Percentiles rank a stretch among this genome's conserved stretches.
These are phyloP conservation scores for Silvanus unidentatus DNA, from an alignment of 2,888 invertebrate genomes.

Conservation along the genomic window DNA sequence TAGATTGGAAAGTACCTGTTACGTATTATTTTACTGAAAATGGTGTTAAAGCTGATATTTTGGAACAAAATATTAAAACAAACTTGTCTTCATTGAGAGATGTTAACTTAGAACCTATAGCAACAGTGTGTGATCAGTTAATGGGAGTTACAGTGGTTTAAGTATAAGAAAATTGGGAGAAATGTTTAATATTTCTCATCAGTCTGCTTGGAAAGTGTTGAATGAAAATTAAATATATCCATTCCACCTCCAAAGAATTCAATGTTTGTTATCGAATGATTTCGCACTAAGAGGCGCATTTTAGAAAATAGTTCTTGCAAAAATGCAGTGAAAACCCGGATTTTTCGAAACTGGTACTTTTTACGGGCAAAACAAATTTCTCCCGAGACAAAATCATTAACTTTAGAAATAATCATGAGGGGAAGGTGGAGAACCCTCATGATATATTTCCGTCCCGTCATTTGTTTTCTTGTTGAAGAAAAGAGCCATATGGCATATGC, in stretches of 20 bases:
- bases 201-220: not conserved
- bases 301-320: not conserved
- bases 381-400: not conserved
- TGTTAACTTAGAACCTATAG: too few species aligned
- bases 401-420: not conserved
- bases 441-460: not conserved
- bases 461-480: too few species aligned
- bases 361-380: not conserved
- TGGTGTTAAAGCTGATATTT: too few species aligned
- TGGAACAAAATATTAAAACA: too few species aligned
- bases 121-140: too few species aligned
- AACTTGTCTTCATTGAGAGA: too few species aligned
- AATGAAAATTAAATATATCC: not conserved
- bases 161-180: not conserved
- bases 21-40: too few species aligned
- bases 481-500: too few species aligned
- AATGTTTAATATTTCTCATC: not conserved
- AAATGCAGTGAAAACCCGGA: not conserved
- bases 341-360: not conserved
- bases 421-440: not conserved
- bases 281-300: not conserved
- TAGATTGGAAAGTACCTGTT: too few species aligned
- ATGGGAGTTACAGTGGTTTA: not conserved
- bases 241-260: not conserved
- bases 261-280: not conserved